These are phyloP conservation scores for Dinothrombium tinctorium DNA, from an alignment of 1,140 invertebrate species.

Conservation along the genomic window DNA sequence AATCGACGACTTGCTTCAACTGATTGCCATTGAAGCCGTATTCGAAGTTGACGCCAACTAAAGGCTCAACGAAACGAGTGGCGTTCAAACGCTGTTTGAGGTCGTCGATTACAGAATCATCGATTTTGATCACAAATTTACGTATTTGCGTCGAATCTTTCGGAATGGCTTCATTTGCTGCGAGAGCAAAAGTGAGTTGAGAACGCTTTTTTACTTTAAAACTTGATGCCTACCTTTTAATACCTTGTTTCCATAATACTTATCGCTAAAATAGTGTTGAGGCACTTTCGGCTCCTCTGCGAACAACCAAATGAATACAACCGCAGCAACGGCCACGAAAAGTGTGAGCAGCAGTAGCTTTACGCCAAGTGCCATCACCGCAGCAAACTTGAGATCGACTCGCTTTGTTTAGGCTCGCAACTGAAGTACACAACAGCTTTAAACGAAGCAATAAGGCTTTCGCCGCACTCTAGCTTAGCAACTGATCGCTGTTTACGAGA, in stretches of 20 bases:
- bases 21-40: conserved; percentile 50
- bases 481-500: too few species aligned
- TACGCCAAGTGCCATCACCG: too few species aligned
- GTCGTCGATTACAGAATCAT: conserved; percentile 9
- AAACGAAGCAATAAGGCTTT: too few species aligned
- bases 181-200: not conserved
- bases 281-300: not conserved
- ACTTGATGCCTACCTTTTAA: conserved; percentile 5
- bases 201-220: not conserved
- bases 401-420: too few species aligned
- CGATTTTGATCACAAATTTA: conserved; percentile 9
- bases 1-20: conserved; percentile 40
- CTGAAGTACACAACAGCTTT: too few species aligned
- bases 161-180: conserved; percentile 3
- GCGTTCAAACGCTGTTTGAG: conserved; percentile 8
- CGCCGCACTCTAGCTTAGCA: too few species aligned
- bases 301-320: too few species aligned
- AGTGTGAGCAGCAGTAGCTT: too few species aligned
- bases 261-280: not conserved
- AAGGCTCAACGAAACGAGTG: conserved; percentile 19
- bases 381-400: too few species aligned
- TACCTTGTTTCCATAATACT: not conserved
- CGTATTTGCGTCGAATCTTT: conserved; percentile 6
- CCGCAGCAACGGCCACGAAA: too few species aligned
- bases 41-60: conserved; percentile 37